These are phyloP conservation scores for Anabacerthia variegaticeps DNA, from an alignment of 2,797 vertebrate genomes.

Conservation along the genomic window DNA sequence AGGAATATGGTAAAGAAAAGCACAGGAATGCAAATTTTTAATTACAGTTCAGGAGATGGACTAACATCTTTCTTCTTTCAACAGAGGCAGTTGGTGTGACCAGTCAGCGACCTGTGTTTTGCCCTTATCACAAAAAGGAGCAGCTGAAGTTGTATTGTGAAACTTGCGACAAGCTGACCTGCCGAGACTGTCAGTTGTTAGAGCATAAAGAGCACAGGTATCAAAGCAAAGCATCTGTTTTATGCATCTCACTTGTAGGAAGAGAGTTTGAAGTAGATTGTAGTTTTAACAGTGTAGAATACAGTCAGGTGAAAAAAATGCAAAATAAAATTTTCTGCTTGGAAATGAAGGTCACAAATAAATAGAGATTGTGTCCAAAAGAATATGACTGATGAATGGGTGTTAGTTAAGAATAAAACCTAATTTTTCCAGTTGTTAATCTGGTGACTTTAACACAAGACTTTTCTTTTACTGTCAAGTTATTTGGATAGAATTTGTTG, in stretches of 20 bases:
- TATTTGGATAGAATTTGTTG: slow-evolving; percentile 4
- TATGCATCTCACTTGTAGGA: neutral
- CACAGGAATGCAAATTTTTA: neutral
- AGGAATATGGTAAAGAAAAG: neutral
- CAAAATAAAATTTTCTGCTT: neutral
- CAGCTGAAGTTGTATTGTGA: slow-evolving; percentile 97
- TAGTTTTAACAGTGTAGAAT: neutral
- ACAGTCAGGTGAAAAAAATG: neutral
- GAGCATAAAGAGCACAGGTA: slow-evolving; percentile 99
- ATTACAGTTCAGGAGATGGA: neutral
- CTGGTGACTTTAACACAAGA: neutral
- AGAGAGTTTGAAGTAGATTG: neutral
- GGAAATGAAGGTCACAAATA: neutral
- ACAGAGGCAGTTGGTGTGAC: slow-evolving; percentile 89
- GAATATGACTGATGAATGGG: neutral
- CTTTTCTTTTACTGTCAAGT: neutral
- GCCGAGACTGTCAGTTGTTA: slow-evolving; percentile 94
- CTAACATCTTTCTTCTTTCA: slow-evolving; percentile 24
- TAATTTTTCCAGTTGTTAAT: neutral
- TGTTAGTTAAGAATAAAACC: neutral
- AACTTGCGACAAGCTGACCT: slow-evolving; percentile 96
- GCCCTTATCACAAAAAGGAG: slow-evolving; percentile 96
- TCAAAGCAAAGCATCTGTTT: neutral
- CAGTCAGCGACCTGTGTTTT: slow-evolving; percentile 93
- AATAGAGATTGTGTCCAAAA: neutral